Base-by-base conservation (phyloP, 2,888 invertebrate species). In the Drosophila ochracea region DNA sequence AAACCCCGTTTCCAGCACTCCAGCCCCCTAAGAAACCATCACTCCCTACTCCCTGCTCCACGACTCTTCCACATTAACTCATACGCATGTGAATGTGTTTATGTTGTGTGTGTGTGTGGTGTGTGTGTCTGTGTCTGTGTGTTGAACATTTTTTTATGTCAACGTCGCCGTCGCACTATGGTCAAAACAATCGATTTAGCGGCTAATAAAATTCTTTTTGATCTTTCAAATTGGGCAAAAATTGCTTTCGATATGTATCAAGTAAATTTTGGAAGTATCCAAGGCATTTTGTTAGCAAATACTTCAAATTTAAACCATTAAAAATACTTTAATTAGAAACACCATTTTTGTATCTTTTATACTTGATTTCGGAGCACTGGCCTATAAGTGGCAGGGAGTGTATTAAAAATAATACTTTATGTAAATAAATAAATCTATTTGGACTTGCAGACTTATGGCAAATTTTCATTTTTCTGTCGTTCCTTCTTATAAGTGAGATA, bases 81-180 rank as follows among this genome's bases (percentile, higher is more conserved):
- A 39, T 35, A 73, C 55, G 47, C 65, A 52, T 43, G 6, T 41
- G 60, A 25, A 13, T 54, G 30, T 57, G 35, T 47, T 28, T 52
- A 25, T 59, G 25, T 60, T 9, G 16, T 50, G 13, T 73, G 43
- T 47, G 13, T 43, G 13, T 43, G 6, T 43, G 13, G 30, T 73
- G 43, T 43, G 7, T 43, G 6, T 43, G 1, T 41, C 1, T n/a
- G n/a, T 41, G n/a, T n/a, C 7, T 47, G 13, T 47, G 21, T 47
- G 47, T 25, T 47, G 16, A 25, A 67, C 67, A 63, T 16, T 68
- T 80, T 79, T 77, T 80, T 79, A 55, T 80, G 78, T 80, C 74
- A 79, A 68, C 76, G 67, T 76, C 68, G 83, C 73, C 80, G 55
- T 66, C 73, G 82, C 7, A 57, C 57, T 16, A 30, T 57, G 57